phyloP scores from a whole-genome alignment of 2,888 invertebrate genomes.

The Anodontia alba region DNA sequence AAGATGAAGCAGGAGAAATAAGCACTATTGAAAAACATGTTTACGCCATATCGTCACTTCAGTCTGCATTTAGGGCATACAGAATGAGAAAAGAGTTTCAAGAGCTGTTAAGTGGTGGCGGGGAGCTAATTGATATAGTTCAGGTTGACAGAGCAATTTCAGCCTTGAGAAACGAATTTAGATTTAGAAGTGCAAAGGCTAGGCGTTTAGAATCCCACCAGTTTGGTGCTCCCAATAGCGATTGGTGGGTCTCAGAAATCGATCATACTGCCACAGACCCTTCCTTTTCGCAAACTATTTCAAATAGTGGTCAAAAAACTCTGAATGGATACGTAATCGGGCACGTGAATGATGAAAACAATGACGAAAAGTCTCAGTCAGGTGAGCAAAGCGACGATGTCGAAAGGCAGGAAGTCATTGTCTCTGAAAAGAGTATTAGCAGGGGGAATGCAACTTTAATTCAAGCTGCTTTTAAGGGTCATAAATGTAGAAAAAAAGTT shows the following conservation, averaged over 20 bases:
- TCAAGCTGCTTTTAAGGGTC: background rate
- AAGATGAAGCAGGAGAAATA: constrained; percentile 59
- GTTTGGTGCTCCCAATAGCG: constrained; percentile 7
- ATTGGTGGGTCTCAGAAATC: constrained; percentile 24
- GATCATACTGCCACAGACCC: constrained; percentile 21
- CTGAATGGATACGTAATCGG: too few species aligned
- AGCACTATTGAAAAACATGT: constrained; percentile 52
- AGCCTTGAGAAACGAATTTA: constrained; percentile 57
- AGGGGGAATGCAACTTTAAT: background rate
- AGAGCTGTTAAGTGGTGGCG: constrained; percentile 53
- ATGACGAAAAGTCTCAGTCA: too few species aligned
- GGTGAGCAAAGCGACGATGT: too few species aligned
- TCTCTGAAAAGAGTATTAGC: too few species aligned
- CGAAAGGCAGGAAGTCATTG: too few species aligned
- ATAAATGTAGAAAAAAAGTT: background rate
- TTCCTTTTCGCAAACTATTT: too few species aligned
- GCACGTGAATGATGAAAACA: background rate
- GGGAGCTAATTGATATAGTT: constrained; percentile 53
- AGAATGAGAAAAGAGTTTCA: constrained; percentile 54
- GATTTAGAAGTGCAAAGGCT: constrained; percentile 51
- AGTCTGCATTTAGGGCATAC: constrained; percentile 53
- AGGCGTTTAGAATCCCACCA: constrained; percentile 48
- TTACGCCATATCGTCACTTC: constrained; percentile 50
- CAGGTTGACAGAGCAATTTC: constrained; percentile 59
- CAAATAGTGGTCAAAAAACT: too few species aligned